Percentiles rank a stretch among this genome's conserved stretches.
These are phyloP conservation scores for Meteorus cinctellus DNA, from an alignment of 2,888 invertebrate genomes.

Conservation along the genomic window DNA sequence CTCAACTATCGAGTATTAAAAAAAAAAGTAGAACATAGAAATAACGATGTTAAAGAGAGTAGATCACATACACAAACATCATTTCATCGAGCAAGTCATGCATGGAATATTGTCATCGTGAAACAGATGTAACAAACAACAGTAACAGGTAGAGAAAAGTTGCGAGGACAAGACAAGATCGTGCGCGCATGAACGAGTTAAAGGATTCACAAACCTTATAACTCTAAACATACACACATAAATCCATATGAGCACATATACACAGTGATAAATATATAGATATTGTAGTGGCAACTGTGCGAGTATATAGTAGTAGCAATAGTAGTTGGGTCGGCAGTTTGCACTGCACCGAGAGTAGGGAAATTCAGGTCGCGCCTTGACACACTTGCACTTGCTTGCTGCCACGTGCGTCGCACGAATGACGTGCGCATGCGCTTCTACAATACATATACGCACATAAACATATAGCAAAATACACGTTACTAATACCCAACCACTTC, in stretches of 20 bases:
- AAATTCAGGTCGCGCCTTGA: conserved; percentile 74
- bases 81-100: background rate
- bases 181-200: background rate
- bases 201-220: conserved; percentile 33
- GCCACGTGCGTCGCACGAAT: conserved; percentile 70
- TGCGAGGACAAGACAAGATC: conserved; percentile 11
- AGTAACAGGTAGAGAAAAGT: conserved; percentile 27
- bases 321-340: conserved; percentile 34
- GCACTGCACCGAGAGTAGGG: conserved; percentile 64
- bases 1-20: conserved; percentile 20
- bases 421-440: conserved; percentile 58
- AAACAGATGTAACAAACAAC: conserved; percentile 14
- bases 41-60: background rate
- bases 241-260: background rate
- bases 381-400: conserved; percentile 70
- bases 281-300: background rate
- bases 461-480: background rate
- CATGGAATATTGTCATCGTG: background rate
- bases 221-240: conserved; percentile 6
- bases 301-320: background rate
- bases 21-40: background rate
- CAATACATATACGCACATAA: background rate
- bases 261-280: conserved; percentile 8
- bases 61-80: conserved; percentile 1
- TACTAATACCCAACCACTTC: conserved; percentile 23